Conservation (phyloP, 2,797 vertebrate species). For the Babyrousa celebensis region DNA sequence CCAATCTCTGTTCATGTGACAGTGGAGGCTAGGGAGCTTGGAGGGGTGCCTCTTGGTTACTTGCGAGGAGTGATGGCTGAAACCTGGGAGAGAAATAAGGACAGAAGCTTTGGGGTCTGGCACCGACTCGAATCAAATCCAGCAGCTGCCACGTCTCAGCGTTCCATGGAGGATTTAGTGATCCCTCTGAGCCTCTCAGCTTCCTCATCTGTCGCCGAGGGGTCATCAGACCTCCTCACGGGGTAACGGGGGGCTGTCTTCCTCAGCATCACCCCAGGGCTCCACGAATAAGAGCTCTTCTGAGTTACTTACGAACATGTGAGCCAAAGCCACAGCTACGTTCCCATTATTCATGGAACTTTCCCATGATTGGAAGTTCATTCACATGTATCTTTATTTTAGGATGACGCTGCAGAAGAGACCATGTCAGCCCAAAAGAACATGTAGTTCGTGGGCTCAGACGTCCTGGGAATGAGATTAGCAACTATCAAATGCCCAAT, state of each 20-base stretch:
- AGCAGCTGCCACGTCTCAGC: neutral
- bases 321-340: neutral
- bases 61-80: neutral
- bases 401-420: neutral
- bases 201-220: neutral
- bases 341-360: neutral
- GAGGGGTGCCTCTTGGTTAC: neutral
- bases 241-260: rapidly evolving
- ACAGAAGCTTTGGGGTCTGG: neutral
- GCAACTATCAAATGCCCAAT: neutral
- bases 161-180: rapidly evolving
- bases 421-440: neutral
- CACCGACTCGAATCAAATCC: neutral
- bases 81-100: neutral
- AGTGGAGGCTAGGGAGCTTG: neutral
- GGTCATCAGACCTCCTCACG: neutral
- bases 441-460: neutral
- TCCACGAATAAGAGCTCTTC: neutral
- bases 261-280: neutral
- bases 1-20: neutral
- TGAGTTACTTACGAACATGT: neutral
- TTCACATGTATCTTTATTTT: neutral
- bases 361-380: neutral
- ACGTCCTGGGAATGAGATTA: neutral
- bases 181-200: neutral